Percentiles rank a stretch among this genome's conserved stretches.
These are phyloP conservation scores for Heliconius aoede DNA, from an alignment of 2,888 invertebrate species.

Conservation along the genomic window DNA sequence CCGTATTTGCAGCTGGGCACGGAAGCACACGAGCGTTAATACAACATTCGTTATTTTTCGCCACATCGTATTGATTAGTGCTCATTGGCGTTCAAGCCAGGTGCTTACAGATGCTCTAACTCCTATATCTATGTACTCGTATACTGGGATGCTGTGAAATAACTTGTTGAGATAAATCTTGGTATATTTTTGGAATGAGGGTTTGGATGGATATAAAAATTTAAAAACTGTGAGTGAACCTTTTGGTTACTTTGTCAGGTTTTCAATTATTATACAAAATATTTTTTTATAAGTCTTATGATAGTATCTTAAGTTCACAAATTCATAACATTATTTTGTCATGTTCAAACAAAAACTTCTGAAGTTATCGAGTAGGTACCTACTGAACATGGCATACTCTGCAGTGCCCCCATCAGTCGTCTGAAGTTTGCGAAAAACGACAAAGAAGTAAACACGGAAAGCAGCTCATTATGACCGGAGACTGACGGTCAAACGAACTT, in stretches of 20 bases:
- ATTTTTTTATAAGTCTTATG: no score
- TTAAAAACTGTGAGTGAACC: no score
- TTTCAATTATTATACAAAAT: no score
- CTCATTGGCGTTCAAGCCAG: conserved; percentile 64
- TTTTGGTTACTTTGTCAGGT: no score
- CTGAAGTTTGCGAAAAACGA: conserved; percentile 40
- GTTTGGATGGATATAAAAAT: background rate
- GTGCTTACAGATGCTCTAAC: conserved; percentile 40
- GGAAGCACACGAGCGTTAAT: conserved; percentile 78
- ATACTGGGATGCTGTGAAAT: conserved; percentile 11
- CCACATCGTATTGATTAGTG: conserved; percentile 81
- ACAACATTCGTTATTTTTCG: conserved; percentile 82
- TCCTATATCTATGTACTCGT: conserved; percentile 20
- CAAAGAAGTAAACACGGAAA: conserved; percentile 48
- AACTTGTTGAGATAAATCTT: conserved; percentile 11
- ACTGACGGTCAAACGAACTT: conserved; percentile 55
- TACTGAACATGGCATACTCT: conserved; percentile 6
- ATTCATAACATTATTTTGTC: background rate
- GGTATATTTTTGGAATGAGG: background rate
- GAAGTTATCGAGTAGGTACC: background rate
- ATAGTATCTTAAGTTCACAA: no score
- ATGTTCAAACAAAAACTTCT: background rate
- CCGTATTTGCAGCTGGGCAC: conserved; percentile 50
- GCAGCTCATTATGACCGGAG: conserved; percentile 53
- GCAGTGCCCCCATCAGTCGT: conserved; percentile 18